Conservation (phyloP, 2,113 vertebrate genomes). For the Pterophyllum scalare region DNA sequence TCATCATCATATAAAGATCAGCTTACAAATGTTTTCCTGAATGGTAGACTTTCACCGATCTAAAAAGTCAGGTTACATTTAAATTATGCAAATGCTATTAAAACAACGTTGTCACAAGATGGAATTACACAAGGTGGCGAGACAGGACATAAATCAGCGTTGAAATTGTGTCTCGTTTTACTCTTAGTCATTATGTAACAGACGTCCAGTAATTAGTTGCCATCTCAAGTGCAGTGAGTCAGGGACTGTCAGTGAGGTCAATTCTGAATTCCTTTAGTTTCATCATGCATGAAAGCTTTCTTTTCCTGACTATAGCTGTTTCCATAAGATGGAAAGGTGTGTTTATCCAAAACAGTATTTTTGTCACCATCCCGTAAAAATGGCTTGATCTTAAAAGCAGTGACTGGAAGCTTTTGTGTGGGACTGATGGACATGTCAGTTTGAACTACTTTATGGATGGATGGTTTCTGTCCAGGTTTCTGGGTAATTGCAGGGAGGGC, state of each 20-base stretch:
- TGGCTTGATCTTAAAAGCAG: slow-evolving; percentile 71
- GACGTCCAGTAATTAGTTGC: neutral
- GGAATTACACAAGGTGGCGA: neutral
- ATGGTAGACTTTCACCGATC: neutral
- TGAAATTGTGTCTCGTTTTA: neutral
- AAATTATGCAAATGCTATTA: slow-evolving; percentile 4
- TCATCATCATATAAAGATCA: neutral
- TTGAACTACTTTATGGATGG: slow-evolving; percentile 73
- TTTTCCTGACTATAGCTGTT: slow-evolving; percentile 70
- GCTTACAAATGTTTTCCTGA: neutral
- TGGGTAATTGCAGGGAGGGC: slow-evolving; percentile 73
- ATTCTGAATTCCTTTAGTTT: slow-evolving; percentile 66
- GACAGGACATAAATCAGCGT: neutral
- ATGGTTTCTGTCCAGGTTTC: slow-evolving; percentile 63
- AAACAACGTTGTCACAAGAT: slow-evolving; percentile 20
- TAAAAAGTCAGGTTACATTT: neutral
- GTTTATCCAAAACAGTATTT: slow-evolving; percentile 69
- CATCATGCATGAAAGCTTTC: slow-evolving; percentile 63
- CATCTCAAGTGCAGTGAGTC: neutral
- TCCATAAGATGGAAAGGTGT: slow-evolving; percentile 59
- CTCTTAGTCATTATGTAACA: slow-evolving; percentile 5
- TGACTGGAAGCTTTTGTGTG: slow-evolving; percentile 74
- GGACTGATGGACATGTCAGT: slow-evolving; percentile 81
- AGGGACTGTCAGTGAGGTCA: slow-evolving; percentile 11
- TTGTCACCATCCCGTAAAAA: slow-evolving; percentile 63